Evolutionary conservation across 2,113 vertebrate species (phyloP).

Genomic region (Rousettus leschenaultii): DNA sequence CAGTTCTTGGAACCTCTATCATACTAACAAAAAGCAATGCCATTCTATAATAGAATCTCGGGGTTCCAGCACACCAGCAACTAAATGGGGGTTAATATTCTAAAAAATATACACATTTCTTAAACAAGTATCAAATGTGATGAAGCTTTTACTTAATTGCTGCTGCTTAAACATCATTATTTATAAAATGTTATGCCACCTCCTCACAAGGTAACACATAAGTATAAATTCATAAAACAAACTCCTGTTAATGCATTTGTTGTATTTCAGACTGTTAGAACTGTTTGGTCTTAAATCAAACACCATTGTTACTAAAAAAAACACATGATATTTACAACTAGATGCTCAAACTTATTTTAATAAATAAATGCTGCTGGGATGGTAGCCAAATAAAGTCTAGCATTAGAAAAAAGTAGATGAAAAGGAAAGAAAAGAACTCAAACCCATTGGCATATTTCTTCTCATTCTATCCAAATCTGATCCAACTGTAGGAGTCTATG

Average conservation of each 20-base stretch:
- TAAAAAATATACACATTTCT: neutral
- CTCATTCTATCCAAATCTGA: neutral
- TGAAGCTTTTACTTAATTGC: neutral
- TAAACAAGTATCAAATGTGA: slow-evolving; percentile 4
- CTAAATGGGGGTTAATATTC: slow-evolving; percentile 18
- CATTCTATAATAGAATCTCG: neutral
- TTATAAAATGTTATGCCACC: neutral
- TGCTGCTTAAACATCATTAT: neutral
- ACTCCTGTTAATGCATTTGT: neutral
- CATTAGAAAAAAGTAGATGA: neutral
- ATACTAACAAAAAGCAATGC: slow-evolving; percentile 6
- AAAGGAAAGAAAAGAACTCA: neutral
- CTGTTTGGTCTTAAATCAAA: slow-evolving; percentile 36
- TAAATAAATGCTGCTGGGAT: neutral
- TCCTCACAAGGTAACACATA: neutral
- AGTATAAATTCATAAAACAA: neutral
- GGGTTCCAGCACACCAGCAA: neutral
- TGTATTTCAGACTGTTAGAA: neutral
- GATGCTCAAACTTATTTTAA: slow-evolving; percentile 31
- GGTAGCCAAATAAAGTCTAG: neutral
- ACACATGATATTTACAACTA: slow-evolving; percentile 24
- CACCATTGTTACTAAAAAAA: slow-evolving; percentile 12
- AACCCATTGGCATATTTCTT: neutral
- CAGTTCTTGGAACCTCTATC: neutral
- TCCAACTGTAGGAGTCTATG: neutral